Evolutionary conservation across 1,140 invertebrate genomes (phyloP), one percentile per base, ranked within the genome.

Genomic region (Drosophila novamexicana): DNA sequence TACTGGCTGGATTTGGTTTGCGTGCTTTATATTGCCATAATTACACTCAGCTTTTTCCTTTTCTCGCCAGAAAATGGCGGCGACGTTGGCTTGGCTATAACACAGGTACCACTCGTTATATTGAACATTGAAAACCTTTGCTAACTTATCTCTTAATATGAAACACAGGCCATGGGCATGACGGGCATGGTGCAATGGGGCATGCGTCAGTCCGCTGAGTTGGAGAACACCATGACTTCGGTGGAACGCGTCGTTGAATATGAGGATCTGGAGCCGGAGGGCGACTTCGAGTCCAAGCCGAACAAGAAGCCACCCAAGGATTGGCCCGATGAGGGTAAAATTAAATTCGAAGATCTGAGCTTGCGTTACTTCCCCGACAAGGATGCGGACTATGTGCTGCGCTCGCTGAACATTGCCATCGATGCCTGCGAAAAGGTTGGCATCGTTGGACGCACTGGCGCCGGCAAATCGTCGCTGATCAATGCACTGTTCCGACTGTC

Each of bases 391-490:
- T 82, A 82, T 52, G 95, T 96, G 0, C 89, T 96, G 1, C 95
- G 94, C 74, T 93, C 94, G 47, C 86, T 96, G 6, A 94, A 93
- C 62, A 95, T 96, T 56, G 81, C 81, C 6, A 94, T 96, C 40
- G 68, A 93, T 10, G 90, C 94, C 0, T 93, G 92, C 58, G 95
- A 96, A 90, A 96, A 96, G 93, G 90, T 95, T 14, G 94, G 94
- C 16, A 96, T 98, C 49, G 97, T 97, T 16, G 97, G 97, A 32
- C 93, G 97, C 83, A 97, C 97, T 8, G 98, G 98, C 7, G 97
- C 98, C 34, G 98, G 98, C n/a, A 99, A 99, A 93, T 97, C 97
- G 0, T 98, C 97, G 0, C 91, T 98, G 3, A 97, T 98, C 63
- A 93, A 96, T 29, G 96, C 97, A 0, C 90, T 98, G 0, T 97